Base-by-base conservation (phyloP, 1,140 invertebrate genomes). In the Ruditapes philippinarum region DNA sequence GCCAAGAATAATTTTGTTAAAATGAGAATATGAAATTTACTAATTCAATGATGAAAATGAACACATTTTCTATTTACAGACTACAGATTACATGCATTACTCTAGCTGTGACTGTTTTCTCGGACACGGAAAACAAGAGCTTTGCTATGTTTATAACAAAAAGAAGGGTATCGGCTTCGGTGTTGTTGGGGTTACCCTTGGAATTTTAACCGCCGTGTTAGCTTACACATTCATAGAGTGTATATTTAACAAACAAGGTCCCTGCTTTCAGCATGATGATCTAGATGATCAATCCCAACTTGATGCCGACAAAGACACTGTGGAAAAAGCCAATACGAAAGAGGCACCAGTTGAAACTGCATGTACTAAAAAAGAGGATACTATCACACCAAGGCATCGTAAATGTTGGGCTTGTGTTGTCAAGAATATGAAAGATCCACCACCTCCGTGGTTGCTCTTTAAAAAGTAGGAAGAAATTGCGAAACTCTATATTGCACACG, bases 351-450 rank as follows among this genome's bases (percentile, higher is more conserved):
- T n/a, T 38, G 36, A 70, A 70, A 36, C 38, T 40, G n/a, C 9
- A 14, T 38, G 22, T 28, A 1, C 45, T n/a, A n/a, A 45, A n/a
- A 49, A 42, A 9, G 40, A 40, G 0, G 25, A 74, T 7, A n/a
- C 0, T 45, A 11, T 25, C n/a, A 28, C 3, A 25, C 70, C 45
- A 25, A 74, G 36, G n/a, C 70, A 74, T 49, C 65, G 65, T 17
- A 70, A 70, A n/a, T 74, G 70, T n/a, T 74, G 70, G 70, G 70
- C 70, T 49, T 74, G 70, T 45, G 70, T 22, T 12, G 70, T 74
- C 0, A 74, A 74, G 25, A 11, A 74, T 45, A 45, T 25, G 7
- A 0, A 25, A 12, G 40, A 42, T 19, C 40, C n/a, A 12, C 70
- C 70, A 14, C 40, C 70, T 7, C 57, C n/a, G 1, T 62, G 57